phyloP scores from a whole-genome alignment of 2,888 invertebrate species.

The Bellardia pandia region DNA sequence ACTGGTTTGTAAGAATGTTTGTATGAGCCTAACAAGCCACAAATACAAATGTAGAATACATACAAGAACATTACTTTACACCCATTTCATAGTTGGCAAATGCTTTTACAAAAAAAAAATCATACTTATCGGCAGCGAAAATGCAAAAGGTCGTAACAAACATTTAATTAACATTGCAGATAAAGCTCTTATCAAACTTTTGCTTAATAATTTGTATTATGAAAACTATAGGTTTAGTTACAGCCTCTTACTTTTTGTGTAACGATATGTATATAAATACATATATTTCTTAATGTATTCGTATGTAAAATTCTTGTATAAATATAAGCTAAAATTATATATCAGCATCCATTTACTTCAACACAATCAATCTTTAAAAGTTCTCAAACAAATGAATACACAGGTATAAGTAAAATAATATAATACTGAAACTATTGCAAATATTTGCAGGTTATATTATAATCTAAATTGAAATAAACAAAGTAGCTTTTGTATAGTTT shows the following conservation, averaged over 20 bases:
- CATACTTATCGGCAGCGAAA: background rate
- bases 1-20: background rate
- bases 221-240: background rate
- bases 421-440: background rate
- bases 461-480: background rate
- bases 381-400: background rate
- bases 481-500: background rate
- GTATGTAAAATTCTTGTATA: background rate
- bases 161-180: no score
- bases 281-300: background rate
- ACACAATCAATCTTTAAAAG: background rate
- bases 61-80: constrained; percentile 16
- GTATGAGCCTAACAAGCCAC: background rate
- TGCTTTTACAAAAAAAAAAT: background rate
- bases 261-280: background rate
- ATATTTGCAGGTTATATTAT: background rate
- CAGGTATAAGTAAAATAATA: background rate
- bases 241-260: background rate
- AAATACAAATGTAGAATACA: constrained; percentile 15
- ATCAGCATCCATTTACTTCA: constrained; percentile 15
- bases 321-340: background rate
- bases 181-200: no score
- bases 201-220: no score
- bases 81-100: background rate
- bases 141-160: no score